Conservation (phyloP, 2,888 invertebrate genomes). For the Hartigia nigra region DNA sequence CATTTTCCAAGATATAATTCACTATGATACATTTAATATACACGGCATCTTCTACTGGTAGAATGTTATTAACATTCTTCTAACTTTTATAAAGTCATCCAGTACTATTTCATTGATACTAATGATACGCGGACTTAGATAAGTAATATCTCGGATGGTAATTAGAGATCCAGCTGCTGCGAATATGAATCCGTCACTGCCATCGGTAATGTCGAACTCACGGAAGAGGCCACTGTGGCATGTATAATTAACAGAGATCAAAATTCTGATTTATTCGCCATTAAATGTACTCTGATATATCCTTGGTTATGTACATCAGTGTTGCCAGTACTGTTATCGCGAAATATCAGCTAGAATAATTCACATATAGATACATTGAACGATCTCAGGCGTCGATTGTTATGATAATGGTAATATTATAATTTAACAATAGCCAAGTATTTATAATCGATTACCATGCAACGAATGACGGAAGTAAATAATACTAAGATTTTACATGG, state of each 20-base stretch:
- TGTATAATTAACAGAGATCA: neutral
- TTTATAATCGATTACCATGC: constrained; percentile 3
- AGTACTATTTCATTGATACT: constrained; percentile 7
- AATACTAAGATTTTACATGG: constrained; percentile 30
- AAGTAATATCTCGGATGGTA: neutral
- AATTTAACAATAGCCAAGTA: constrained; percentile 31
- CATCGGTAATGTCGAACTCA: neutral
- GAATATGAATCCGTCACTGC: neutral
- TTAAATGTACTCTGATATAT: neutral
- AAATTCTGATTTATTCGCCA: neutral
- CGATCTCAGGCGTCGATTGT: neutral
- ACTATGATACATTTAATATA: neutral
- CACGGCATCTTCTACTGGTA: neutral
- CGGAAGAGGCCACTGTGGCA: neutral
- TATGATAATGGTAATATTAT: constrained; percentile 3
- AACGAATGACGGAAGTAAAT: constrained; percentile 34
- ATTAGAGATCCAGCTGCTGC: neutral
- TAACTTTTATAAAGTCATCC: neutral
- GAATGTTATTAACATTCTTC: constrained; percentile 8
- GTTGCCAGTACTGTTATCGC: neutral
- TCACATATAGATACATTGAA: neutral
- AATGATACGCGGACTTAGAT: constrained; percentile 1
- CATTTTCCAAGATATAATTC: neutral
- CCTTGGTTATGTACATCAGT: neutral
- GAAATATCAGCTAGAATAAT: neutral